Conservation (phyloP, 2,888 invertebrate species). For the Matsumyia berberina region DNA sequence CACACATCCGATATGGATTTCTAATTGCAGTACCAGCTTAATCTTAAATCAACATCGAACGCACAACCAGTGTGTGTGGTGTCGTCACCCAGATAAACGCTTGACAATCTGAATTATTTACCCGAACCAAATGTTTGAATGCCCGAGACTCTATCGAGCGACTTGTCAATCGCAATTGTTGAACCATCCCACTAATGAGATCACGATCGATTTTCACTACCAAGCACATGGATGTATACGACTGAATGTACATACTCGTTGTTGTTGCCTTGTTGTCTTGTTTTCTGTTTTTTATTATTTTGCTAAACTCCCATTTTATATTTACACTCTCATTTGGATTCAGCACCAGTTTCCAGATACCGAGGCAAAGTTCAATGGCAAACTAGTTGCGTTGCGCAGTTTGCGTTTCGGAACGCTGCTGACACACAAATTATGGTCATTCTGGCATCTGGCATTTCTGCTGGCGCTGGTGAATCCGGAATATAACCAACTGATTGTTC, state of each 20-base stretch:
- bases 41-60: constrained; percentile 47
- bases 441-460: constrained; percentile 32
- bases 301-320: constrained; percentile 33
- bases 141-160: constrained; percentile 28
- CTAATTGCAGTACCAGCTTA: constrained; percentile 44
- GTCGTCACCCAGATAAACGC: constrained; percentile 45
- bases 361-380: constrained; percentile 71
- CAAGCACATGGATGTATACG: neutral
- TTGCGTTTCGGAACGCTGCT: constrained; percentile 23
- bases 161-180: constrained; percentile 56
- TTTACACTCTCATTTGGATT: constrained; percentile 61
- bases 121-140: constrained; percentile 55
- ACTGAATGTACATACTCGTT: neutral
- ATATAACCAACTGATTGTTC: neutral
- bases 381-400: constrained; percentile 57
- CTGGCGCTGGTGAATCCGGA: neutral
- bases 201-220: constrained; percentile 55
- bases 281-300: constrained; percentile 28
- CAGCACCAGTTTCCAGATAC: constrained; percentile 47
- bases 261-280: neutral
- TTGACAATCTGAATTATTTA: constrained; percentile 53
- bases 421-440: constrained; percentile 54
- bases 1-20: constrained; percentile 17
- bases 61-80: neutral
- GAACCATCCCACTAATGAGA: constrained; percentile 68